phyloP scores from a whole-genome alignment of 1,140 invertebrate species.

The Lepidurus arcticus region DNA sequence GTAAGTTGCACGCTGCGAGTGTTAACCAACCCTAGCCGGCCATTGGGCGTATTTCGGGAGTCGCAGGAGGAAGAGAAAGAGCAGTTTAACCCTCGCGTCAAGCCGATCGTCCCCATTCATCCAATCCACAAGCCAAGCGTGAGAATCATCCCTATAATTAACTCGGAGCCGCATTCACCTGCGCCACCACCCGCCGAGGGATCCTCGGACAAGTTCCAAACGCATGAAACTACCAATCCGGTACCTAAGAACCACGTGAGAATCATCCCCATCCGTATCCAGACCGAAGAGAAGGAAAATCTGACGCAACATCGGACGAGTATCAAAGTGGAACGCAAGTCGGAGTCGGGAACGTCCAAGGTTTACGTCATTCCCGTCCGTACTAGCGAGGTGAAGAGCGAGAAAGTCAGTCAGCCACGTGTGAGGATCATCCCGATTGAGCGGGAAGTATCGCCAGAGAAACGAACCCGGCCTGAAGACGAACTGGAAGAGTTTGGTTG shows the following conservation, averaged over 20 bases:
- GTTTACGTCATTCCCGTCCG: background rate
- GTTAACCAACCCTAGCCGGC: slow-evolving; percentile 8
- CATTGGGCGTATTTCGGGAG: slow-evolving; percentile 13
- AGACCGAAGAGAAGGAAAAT: background rate
- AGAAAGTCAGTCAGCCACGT: background rate
- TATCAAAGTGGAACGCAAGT: background rate
- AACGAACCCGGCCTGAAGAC: background rate
- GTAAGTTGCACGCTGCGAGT: slow-evolving; percentile 14
- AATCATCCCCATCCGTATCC: background rate
- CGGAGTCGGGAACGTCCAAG: background rate
- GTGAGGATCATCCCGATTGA: slow-evolving; percentile 13
- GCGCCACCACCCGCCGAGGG: background rate
- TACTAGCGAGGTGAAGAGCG: background rate
- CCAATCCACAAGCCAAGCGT: background rate
- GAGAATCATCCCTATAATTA: slow-evolving; percentile 18
- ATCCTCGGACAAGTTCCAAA: background rate
- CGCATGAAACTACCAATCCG: background rate
- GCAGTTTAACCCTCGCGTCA: background rate
- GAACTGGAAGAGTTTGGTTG: background rate
- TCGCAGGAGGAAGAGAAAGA: background rate
- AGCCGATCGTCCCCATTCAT: background rate
- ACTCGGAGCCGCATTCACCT: background rate
- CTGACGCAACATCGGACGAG: background rate
- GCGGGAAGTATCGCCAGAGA: slow-evolving; percentile 1
- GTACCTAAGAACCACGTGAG: background rate